These are phyloP conservation scores for Verasper variegatus DNA, from an alignment of 2,113 vertebrate genomes.

Conservation along the genomic window DNA sequence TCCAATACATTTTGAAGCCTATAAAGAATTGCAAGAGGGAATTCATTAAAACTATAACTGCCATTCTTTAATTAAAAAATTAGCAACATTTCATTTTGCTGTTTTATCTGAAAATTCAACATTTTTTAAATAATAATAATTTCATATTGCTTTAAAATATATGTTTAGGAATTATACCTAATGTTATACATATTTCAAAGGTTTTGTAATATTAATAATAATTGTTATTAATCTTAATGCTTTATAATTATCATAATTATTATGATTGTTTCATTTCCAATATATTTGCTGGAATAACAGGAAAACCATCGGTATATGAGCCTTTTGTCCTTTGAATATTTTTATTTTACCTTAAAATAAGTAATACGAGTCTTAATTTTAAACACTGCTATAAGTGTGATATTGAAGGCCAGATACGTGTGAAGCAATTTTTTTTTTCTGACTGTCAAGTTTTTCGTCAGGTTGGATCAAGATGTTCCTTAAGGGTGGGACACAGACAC, in stretches of 20 bases:
- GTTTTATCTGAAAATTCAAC: not conserved
- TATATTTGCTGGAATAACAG: conserved; percentile 1
- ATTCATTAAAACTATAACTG: not conserved
- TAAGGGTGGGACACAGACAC: conserved; percentile 1
- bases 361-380: not conserved
- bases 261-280: not conserved
- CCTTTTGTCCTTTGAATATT: not conserved
- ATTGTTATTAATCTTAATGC: not conserved
- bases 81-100: not conserved
- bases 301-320: not conserved
- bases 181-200: not conserved
- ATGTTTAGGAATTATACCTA: not conserved
- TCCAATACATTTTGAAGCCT: not conserved
- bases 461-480: conserved; percentile 9
- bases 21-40: not conserved
- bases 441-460: conserved; percentile 5
- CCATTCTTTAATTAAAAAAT: not conserved
- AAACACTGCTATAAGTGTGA: not conserved
- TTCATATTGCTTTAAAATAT: not conserved
- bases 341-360: conserved; percentile 15
- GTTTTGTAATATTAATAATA: not conserved
- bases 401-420: not conserved
- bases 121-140: not conserved
- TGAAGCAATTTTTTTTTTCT: not conserved
- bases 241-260: not conserved